These are phyloP conservation scores for Apeltes quadracus DNA, from an alignment of 2,113 vertebrate genomes.

Conservation along the genomic window DNA sequence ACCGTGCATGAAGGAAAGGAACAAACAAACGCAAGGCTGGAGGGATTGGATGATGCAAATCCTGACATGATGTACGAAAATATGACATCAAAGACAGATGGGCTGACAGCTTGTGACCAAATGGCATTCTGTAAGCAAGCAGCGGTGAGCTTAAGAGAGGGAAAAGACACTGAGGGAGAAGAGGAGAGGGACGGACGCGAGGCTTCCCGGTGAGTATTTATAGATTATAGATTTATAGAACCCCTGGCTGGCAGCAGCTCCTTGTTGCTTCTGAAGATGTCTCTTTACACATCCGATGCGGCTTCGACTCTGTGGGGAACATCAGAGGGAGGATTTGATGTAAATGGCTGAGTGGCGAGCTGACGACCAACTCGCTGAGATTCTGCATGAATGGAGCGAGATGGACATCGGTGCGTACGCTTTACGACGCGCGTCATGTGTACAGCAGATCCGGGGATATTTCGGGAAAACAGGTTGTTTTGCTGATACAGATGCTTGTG, in stretches of 20 bases:
- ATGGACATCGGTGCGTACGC: neutral
- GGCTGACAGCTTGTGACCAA: constrained; percentile 62
- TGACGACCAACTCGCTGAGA: constrained; percentile 11
- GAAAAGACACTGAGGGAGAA: constrained; percentile 16
- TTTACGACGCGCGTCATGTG: neutral
- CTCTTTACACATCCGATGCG: constrained; percentile 47
- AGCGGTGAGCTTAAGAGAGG: constrained; percentile 33
- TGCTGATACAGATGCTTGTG: neutral
- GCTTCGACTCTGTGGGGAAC: constrained; percentile 53
- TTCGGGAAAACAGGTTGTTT: neutral
- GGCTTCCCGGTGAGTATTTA: constrained; percentile 72
- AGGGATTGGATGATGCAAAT: constrained; percentile 8
- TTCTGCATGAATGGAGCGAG: constrained; percentile 26
- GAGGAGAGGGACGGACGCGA: constrained; percentile 48
- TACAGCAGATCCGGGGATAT: neutral
- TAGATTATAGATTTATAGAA: constrained; percentile 73
- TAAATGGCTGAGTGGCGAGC: constrained; percentile 25
- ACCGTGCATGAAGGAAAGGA: neutral
- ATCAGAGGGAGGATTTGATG: constrained; percentile 40
- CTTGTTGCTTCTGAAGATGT: constrained; percentile 59
- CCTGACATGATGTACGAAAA: constrained; percentile 27
- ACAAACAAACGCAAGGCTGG: neutral
- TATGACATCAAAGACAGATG: constrained; percentile 52
- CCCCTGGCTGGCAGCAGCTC: constrained; percentile 71
- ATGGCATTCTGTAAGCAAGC: constrained; percentile 40